phyloP scores from a whole-genome alignment of 2,797 vertebrate species.

The Chanos chanos region DNA sequence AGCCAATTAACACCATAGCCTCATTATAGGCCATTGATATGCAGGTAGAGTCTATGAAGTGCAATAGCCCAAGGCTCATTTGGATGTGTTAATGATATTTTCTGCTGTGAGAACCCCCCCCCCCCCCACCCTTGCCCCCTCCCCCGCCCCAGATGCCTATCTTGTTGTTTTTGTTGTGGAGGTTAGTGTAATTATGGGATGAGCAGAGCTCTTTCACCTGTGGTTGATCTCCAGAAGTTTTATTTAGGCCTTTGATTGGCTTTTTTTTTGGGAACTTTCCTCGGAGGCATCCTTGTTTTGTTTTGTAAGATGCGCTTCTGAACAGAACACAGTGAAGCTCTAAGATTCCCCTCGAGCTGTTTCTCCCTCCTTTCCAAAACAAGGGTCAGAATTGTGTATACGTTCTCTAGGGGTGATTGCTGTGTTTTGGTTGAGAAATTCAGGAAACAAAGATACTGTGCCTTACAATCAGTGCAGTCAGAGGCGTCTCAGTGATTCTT shows the following conservation, averaged over 20 bases:
- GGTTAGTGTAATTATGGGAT: constrained; percentile 12
- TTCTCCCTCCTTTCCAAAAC: too few relatives aligned
- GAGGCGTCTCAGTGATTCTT: neutral
- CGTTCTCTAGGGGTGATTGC: too few relatives aligned
- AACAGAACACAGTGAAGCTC: too few relatives aligned
- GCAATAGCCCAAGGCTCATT: constrained; percentile 26
- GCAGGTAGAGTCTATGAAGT: constrained; percentile 24
- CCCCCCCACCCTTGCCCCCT: too few relatives aligned
- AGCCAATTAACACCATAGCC: constrained; percentile 36
- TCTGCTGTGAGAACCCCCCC: constrained; percentile 8
- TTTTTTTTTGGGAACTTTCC: neutral
- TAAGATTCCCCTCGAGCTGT: too few relatives aligned
- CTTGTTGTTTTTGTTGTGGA: constrained; percentile 24
- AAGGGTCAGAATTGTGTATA: too few relatives aligned
- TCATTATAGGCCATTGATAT: constrained; percentile 32
- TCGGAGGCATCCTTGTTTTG: too few relatives aligned
- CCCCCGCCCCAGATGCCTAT: neutral
- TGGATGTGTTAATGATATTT: constrained; percentile 34
- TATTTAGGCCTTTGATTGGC: neutral
- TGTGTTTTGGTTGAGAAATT: too few relatives aligned
- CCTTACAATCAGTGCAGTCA: neutral
- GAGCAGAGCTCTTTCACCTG: constrained; percentile 17
- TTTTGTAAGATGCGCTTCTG: too few relatives aligned
- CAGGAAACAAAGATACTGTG: neutral
- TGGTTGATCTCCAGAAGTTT: constrained; percentile 5